Conservation (phyloP, 1,140 invertebrate species). For the Globodera rostochiensis region DNA sequence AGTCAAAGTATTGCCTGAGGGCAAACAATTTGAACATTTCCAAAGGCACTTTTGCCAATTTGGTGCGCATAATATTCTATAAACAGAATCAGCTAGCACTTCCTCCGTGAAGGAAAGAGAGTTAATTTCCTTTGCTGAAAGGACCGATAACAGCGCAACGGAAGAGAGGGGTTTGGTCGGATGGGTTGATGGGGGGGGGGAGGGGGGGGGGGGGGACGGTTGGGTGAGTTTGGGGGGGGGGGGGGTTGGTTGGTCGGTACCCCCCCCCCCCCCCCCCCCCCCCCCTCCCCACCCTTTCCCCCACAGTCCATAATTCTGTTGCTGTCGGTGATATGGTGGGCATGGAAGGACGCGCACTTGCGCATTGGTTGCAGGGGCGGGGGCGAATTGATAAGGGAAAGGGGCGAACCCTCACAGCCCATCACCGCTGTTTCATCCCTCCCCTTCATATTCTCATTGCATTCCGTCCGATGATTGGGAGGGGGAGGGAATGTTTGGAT, state of each 20-base stretch:
- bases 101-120: background rate
- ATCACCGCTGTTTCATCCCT: background rate
- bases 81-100: background rate
- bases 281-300: too few species aligned
- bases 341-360: background rate
- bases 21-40: too few species aligned
- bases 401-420: background rate
- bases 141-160: background rate
- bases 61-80: too few species aligned
- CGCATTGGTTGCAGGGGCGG: conserved; percentile 4
- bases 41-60: too few species aligned
- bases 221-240: background rate
- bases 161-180: background rate
- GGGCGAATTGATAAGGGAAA: conserved; percentile 5
- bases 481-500: background rate
- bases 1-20: too few species aligned
- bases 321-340: background rate
- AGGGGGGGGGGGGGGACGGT: background rate
- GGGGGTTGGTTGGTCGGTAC: too few species aligned
- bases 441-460: background rate
- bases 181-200: background rate
- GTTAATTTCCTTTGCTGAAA: background rate
- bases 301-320: background rate
- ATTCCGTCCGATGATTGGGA: background rate
- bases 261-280: too few species aligned